phyloP scores from a whole-genome alignment of 2,888 invertebrate species.

The Pyrrhosoma nymphula region DNA sequence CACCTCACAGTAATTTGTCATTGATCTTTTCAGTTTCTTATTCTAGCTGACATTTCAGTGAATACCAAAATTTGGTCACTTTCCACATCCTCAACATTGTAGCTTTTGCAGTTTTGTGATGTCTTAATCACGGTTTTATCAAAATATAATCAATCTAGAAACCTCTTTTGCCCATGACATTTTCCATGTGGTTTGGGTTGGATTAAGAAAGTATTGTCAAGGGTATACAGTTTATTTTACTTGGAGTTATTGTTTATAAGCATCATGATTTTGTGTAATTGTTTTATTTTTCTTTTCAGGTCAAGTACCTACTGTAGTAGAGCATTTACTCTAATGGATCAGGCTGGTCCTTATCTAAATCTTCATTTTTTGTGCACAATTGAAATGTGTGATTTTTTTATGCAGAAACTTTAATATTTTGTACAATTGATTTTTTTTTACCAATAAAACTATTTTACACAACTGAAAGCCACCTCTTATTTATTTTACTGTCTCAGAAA shows the following conservation, averaged over 20 bases:
- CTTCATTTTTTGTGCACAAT: not conserved
- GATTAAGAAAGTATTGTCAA: too few species aligned
- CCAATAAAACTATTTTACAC: not conserved
- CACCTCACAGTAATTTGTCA: too few species aligned
- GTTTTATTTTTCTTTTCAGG: not conserved
- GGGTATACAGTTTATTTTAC: too few species aligned
- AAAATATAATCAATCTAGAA: too few species aligned
- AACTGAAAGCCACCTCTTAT: not conserved
- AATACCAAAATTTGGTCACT: too few species aligned
- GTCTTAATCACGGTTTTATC: too few species aligned
- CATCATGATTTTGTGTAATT: not conserved
- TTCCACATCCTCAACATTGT: too few species aligned
- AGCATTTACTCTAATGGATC: constrained; percentile 71
- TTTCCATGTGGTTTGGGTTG: too few species aligned
- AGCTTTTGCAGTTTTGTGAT: too few species aligned
- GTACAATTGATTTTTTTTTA: not conserved
- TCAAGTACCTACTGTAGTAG: not conserved
- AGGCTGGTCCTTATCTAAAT: constrained; percentile 76
- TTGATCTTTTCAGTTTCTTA: too few species aligned
- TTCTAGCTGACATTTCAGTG: too few species aligned
- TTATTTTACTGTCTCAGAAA: not conserved
- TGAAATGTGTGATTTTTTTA: constrained; percentile 2
- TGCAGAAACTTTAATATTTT: not conserved
- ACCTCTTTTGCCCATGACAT: too few species aligned
- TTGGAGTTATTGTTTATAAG: not conserved